Conservation (phyloP, 1,140 invertebrate genomes). For the Marisa cornuarietis region DNA sequence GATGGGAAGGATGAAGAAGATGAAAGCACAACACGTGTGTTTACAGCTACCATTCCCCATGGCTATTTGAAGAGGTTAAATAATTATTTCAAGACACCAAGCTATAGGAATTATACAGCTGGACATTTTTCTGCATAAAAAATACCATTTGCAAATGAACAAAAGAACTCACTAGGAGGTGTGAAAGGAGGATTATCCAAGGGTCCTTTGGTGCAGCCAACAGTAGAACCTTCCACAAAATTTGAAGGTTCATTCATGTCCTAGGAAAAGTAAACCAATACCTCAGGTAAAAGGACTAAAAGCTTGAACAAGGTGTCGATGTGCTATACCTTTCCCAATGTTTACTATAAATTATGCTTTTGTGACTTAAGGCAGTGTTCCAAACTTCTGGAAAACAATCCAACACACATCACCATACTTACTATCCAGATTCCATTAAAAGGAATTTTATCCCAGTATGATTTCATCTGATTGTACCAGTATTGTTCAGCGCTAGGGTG, state of each 20-base stretch:
- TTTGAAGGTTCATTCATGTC: slow-evolving; percentile 88
- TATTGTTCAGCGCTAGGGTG: slow-evolving; percentile 77
- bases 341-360: not conserved
- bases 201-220: slow-evolving; percentile 69
- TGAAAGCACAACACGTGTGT: no score
- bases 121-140: no score
- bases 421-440: slow-evolving; percentile 70
- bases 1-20: no score
- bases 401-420: slow-evolving; percentile 20
- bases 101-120: no score
- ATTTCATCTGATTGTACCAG: slow-evolving; percentile 78
- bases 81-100: no score
- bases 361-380: not conserved
- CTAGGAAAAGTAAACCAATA: slow-evolving; percentile 33
- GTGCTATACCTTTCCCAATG: not conserved
- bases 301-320: not conserved
- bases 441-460: slow-evolving; percentile 73
- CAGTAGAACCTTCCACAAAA: slow-evolving; percentile 75
- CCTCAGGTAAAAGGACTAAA: not conserved
- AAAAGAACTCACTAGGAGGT: slow-evolving; percentile 65
- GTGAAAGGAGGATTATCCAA: slow-evolving; percentile 69
- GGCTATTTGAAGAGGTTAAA: no score
- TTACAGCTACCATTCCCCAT: no score
- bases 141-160: slow-evolving; percentile 7
- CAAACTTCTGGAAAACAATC: not conserved